Evolutionary conservation across 2,888 invertebrate genomes (phyloP).

Genomic region (Cremastinae sp.): DNA sequence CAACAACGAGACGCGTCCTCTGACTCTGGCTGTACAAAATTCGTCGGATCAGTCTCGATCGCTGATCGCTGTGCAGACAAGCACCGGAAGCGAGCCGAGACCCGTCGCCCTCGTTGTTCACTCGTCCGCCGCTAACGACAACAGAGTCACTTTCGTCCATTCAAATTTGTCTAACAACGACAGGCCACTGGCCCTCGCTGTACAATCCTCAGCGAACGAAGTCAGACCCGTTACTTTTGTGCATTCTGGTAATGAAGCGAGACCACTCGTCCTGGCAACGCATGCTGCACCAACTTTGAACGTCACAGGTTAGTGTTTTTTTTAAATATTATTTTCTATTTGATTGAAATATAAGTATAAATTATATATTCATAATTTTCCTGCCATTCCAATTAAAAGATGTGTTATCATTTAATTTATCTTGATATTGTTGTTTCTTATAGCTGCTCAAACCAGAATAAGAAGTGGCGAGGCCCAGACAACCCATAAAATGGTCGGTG

Average conservation of each 20-base stretch:
- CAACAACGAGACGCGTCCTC: slow-evolving; percentile 74
- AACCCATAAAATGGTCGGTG: slow-evolving; percentile 79
- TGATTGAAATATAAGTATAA: slow-evolving; percentile 9
- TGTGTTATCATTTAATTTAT: neutral
- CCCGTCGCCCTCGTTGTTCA: slow-evolving; percentile 78
- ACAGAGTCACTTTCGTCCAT: slow-evolving; percentile 78
- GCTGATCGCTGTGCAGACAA: slow-evolving; percentile 77
- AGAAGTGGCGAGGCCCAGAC: slow-evolving; percentile 76
- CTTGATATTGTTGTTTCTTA: slow-evolving; percentile 2
- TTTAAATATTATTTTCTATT: slow-evolving; percentile 1
- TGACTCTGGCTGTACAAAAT: slow-evolving; percentile 74
- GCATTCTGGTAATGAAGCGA: slow-evolving; percentile 76
- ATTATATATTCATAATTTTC: neutral
- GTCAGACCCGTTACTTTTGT: slow-evolving; percentile 78
- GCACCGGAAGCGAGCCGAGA: slow-evolving; percentile 76
- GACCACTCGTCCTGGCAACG: slow-evolving; percentile 75
- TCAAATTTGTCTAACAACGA: slow-evolving; percentile 77
- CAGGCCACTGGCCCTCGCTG: slow-evolving; percentile 78
- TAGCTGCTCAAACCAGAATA: slow-evolving; percentile 77
- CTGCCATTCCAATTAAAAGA: neutral
- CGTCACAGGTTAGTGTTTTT: slow-evolving; percentile 73
- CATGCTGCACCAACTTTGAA: slow-evolving; percentile 77
- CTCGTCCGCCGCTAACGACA: slow-evolving; percentile 77
- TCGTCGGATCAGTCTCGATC: slow-evolving; percentile 74
- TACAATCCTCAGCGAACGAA: slow-evolving; percentile 76